Conservation (phyloP, 2,797 vertebrate species). For the Labeo calbasu region DNA sequence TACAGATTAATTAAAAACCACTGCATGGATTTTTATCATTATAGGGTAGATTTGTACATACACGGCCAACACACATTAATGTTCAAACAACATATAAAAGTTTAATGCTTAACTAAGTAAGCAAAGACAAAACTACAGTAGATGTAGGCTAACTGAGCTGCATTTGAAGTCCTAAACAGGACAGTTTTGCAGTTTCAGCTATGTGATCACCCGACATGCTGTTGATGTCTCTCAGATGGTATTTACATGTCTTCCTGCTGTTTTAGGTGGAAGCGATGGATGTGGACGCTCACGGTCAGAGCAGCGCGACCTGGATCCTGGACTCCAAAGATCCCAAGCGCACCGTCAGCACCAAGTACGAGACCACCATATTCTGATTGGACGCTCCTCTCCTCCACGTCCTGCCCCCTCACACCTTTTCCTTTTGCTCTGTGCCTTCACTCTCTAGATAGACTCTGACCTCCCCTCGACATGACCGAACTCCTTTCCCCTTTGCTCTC, state of each 20-base stretch:
- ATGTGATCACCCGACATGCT: background rate
- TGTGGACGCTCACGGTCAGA: constrained; percentile 84
- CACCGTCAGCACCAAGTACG: constrained; percentile 98
- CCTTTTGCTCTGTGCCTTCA: constrained; percentile 52
- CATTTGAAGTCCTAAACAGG: no score
- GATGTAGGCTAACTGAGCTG: no score
- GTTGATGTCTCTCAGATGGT: background rate
- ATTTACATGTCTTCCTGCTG: constrained; percentile 34
- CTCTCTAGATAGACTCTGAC: constrained; percentile 49
- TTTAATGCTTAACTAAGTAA: no score
- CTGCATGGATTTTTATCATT: no score
- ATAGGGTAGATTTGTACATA: no score
- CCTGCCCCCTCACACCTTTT: constrained; percentile 30
- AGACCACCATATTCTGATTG: constrained; percentile 98
- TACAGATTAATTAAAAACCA: no score
- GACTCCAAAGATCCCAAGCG: constrained; percentile 95
- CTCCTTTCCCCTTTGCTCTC: background rate
- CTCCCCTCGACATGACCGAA: constrained; percentile 4
- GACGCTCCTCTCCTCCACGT: constrained; percentile 57
- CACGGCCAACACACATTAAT: no score
- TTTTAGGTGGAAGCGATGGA: constrained; percentile 85
- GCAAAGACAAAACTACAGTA: no score
- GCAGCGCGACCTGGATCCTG: constrained; percentile 90
- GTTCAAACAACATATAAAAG: no score
- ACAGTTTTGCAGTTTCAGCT: no score